Base-by-base conservation (phyloP, 2,888 invertebrate species). In the Pollenia angustigena region DNA sequence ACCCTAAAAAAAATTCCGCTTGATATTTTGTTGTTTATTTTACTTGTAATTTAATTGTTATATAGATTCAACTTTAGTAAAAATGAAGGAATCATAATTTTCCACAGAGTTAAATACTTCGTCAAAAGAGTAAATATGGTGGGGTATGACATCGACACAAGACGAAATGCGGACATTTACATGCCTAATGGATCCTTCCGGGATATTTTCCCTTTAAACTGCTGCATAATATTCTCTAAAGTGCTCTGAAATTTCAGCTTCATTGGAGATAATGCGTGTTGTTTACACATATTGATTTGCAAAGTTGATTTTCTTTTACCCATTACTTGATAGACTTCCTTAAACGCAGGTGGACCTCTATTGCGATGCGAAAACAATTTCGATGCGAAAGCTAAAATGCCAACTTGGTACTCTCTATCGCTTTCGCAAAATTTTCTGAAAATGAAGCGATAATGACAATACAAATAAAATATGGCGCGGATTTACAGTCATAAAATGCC, bases 11-110 rank as follows among this genome's bases (percentile, higher is more conserved):
- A n/a, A n/a, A 52, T 52, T n/a, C 68, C 68, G 32, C 12, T 32
- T 12, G 68, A 69, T 52, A 52, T 69, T 69, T 69, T 69, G 9
- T 69, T 69, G 14, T 52, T 69, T 2, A 69, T 23, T 7, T 18
- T 23, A 12, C 52, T 52, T n/a, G 52, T 52, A 23, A 69, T 69
- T n/a, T n/a, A n/a, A 14, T 4, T 52, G 32, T 50, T 52, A n/a
- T 12, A 69, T 48, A 48, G 6, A 23, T 32, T 52, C 8, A 9
- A 50, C n/a, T 9, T 9, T 46, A 11, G 54, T 62, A 16, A 42
- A 44, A 10, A 46, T 40, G 40, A 44, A 62, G 8, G 42, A 11
- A 48, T 48, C 48, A 14, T 12, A 3, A 44, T 44, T 32, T 18
- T 60, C 14, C n/a, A 60, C 14, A 14, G 40, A 62, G 32, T 40